Conservation (phyloP, 2,113 vertebrate genomes). For the Pongo abelii region DNA sequence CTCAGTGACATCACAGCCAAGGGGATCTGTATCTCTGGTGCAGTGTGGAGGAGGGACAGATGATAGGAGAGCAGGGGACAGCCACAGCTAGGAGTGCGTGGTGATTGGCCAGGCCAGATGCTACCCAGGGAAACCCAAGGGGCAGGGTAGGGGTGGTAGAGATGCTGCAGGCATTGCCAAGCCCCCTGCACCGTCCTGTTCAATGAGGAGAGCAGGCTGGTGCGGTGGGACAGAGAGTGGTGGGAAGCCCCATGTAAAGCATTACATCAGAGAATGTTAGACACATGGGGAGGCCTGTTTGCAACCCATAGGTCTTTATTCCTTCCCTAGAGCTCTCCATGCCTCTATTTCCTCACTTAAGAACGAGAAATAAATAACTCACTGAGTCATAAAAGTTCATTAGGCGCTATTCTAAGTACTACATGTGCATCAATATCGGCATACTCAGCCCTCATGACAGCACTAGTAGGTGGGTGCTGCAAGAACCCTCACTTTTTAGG, state of each 20-base stretch:
- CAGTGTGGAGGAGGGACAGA: not conserved
- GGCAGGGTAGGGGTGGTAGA: not conserved
- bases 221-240: no score
- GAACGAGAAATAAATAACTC: not conserved
- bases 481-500: rapidly evolving
- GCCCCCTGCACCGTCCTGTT: not conserved
- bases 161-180: not conserved
- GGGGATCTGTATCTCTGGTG: not conserved
- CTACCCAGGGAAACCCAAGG: not conserved
- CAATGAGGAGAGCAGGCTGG: not conserved
- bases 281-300: no score
- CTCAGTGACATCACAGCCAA: not conserved
- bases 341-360: not conserved
- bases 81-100: not conserved
- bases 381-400: not conserved
- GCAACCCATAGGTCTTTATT: not conserved
- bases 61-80: not conserved
- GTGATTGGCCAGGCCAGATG: not conserved
- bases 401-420: not conserved
- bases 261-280: not conserved
- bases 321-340: no score
- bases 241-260: not conserved
- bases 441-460: not conserved
- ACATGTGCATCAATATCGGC: rapidly evolving
- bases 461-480: not conserved